Evolutionary conservation across 2,888 invertebrate species (phyloP).

Genomic region (Lasioglossum pauxillum): DNA sequence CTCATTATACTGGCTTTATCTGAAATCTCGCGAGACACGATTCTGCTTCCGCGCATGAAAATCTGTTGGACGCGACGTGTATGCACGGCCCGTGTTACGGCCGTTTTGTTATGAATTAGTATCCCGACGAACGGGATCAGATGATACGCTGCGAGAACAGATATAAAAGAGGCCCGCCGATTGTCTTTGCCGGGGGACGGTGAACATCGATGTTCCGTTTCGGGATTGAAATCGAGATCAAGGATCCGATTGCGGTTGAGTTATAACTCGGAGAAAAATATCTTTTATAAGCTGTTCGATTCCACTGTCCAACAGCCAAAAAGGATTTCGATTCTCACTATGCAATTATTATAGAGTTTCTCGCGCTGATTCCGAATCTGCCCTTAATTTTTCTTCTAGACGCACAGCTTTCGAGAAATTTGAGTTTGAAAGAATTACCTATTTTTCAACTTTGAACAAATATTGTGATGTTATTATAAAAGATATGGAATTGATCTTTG

Average conservation of each 20-base stretch:
- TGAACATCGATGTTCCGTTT: background rate
- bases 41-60: constrained; percentile 69
- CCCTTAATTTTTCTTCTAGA: no score
- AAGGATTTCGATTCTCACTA: no score
- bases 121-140: constrained; percentile 4
- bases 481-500: no score
- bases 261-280: background rate
- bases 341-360: no score
- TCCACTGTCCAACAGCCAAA: no score
- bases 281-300: background rate
- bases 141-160: constrained; percentile 4
- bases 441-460: no score
- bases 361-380: no score
- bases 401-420: no score
- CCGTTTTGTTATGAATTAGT: constrained; percentile 29
- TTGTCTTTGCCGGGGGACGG: constrained; percentile 1
- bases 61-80: constrained; percentile 36
- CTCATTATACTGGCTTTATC: constrained; percentile 70
- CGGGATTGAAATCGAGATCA: background rate
- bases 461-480: no score
- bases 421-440: no score
- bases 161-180: background rate
- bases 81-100: constrained; percentile 1
- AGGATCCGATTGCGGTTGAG: background rate
- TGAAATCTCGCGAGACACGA: constrained; percentile 61